Conservation (phyloP, 92 coral and sea anemone genomes). For the Phenganax stokvisi region DNA sequence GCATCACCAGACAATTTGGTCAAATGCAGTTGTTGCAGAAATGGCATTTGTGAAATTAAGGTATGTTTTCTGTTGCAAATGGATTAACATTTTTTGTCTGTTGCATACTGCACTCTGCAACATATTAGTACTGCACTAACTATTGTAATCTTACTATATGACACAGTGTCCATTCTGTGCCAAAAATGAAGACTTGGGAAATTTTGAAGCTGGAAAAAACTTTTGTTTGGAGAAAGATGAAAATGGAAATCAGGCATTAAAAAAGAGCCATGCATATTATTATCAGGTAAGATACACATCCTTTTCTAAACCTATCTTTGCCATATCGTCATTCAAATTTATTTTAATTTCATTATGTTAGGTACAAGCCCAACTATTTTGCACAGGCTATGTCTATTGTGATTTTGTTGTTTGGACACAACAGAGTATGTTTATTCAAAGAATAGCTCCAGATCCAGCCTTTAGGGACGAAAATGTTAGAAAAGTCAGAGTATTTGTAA, state of each 20-base stretch:
- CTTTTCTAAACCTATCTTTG: background rate
- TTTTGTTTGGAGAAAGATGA: slow-evolving; percentile 38
- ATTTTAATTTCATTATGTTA: slow-evolving; percentile 18
- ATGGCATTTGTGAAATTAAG: slow-evolving; percentile 36
- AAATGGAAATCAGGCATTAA: slow-evolving; percentile 32
- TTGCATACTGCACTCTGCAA: too few relatives aligned
- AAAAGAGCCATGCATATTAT: slow-evolving; percentile 40
- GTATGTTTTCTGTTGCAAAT: background rate
- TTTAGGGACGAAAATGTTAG: background rate
- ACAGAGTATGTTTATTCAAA: slow-evolving; percentile 21
- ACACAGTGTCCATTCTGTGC: slow-evolving; percentile 47
- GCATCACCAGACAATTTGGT: slow-evolving; percentile 25
- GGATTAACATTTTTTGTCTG: too few relatives aligned
- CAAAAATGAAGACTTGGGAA: slow-evolving; percentile 41
- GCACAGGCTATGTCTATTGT: slow-evolving; percentile 36
- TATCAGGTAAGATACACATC: slow-evolving; percentile 14
- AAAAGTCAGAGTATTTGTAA: background rate
- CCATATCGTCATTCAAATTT: background rate
- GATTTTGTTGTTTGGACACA: slow-evolving; percentile 53
- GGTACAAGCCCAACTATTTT: slow-evolving; percentile 54
- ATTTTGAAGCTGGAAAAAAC: slow-evolving; percentile 38
- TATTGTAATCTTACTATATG: too few relatives aligned
- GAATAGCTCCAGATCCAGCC: background rate
- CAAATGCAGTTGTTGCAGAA: slow-evolving; percentile 27
- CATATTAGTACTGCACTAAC: too few relatives aligned